These are phyloP conservation scores for Phaenicophaeus curvirostris DNA, from an alignment of 2,797 vertebrate species.

Conservation along the genomic window DNA sequence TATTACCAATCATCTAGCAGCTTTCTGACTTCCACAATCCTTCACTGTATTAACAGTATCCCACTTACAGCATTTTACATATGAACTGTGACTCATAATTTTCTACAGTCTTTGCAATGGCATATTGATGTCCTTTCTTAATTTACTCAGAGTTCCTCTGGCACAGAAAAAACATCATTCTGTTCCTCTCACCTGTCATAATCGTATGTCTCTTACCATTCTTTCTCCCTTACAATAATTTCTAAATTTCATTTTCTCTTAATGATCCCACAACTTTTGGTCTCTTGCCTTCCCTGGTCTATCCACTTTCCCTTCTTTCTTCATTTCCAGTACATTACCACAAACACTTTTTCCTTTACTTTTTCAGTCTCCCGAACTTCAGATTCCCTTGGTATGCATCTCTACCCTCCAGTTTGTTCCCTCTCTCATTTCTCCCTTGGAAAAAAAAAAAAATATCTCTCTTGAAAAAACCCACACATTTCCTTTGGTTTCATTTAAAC, in stretches of 20 bases:
- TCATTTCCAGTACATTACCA: neutral
- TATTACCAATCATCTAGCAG: constrained; percentile 33
- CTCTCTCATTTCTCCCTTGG: neutral
- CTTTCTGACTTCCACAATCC: constrained; percentile 19
- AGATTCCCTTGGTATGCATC: neutral
- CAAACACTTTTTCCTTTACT: neutral
- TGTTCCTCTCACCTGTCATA: constrained; percentile 45
- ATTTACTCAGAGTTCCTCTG: constrained; percentile 27
- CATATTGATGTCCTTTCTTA: constrained; percentile 29
- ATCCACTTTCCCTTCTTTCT: neutral
- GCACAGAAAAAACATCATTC: neutral
- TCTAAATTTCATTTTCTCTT: neutral
- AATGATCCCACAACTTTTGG: neutral
- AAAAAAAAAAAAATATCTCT: neutral
- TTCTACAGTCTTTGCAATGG: neutral
- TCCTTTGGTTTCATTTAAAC: neutral
- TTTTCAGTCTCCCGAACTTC: neutral
- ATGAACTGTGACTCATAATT: constrained; percentile 42
- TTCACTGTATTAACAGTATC: constrained; percentile 7
- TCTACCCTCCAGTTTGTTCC: neutral
- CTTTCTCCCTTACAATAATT: neutral
- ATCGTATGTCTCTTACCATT: neutral
- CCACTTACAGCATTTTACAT: constrained; percentile 6
- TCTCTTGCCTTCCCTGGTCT: neutral
- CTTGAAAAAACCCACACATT: neutral